These are phyloP conservation scores for Cosmia pyralina DNA, from an alignment of 2,888 invertebrate species.

Conservation along the genomic window DNA sequence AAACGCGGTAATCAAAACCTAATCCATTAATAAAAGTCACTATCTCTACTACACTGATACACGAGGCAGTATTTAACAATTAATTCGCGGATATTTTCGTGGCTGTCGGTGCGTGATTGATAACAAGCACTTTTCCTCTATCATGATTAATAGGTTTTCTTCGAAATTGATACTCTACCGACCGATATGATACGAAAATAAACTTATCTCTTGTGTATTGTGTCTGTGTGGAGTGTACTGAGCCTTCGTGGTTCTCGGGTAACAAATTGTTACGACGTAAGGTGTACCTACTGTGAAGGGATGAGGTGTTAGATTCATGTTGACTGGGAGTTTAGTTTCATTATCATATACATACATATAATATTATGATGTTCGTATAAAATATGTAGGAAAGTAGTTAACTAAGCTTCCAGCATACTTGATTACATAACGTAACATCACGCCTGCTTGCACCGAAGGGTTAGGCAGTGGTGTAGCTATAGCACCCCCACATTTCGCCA, in stretches of 20 bases:
- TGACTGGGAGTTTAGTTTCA: background rate
- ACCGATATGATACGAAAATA: constrained; percentile 46
- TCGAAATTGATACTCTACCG: constrained; percentile 61
- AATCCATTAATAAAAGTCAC: constrained; percentile 39
- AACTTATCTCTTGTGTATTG: constrained; percentile 38
- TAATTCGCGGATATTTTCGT: constrained; percentile 54
- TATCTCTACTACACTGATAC: constrained; percentile 22
- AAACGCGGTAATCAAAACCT: constrained; percentile 3
- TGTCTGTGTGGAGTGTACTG: constrained; percentile 19
- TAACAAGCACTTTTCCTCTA: constrained; percentile 55
- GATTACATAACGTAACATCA: too few relatives aligned
- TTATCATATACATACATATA: too few relatives aligned
- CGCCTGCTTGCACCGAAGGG: too few relatives aligned
- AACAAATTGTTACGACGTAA: constrained; percentile 41
- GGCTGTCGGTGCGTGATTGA: constrained; percentile 55
- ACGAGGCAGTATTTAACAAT: constrained; percentile 51
- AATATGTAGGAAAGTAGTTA: too few relatives aligned
- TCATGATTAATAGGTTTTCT: constrained; percentile 58
- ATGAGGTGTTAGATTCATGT: background rate
- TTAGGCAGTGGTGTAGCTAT: too few relatives aligned
- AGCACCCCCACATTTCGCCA: too few relatives aligned
- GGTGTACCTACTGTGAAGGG: background rate
- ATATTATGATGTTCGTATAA: too few relatives aligned
- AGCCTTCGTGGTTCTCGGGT: constrained; percentile 20
- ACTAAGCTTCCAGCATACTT: too few relatives aligned